These are phyloP conservation scores for Phainopepla nitens DNA, from an alignment of 2,113 vertebrate species.

Conservation along the genomic window DNA sequence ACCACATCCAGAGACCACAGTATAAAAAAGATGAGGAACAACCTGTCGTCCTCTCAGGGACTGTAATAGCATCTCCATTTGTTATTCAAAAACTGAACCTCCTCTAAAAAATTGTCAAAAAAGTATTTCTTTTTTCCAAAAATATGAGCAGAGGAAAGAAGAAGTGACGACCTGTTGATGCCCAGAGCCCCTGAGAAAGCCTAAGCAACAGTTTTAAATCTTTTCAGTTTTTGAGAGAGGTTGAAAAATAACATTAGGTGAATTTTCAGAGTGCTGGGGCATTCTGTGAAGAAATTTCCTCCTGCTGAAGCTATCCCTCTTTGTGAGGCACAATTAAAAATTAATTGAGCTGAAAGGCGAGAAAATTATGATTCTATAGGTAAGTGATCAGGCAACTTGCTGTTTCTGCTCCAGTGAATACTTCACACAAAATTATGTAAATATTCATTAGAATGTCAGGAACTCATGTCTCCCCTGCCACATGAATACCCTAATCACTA, in stretches of 20 bases:
- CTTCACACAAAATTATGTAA: conserved; percentile 55
- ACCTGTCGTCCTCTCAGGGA: not conserved
- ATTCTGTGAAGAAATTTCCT: not conserved
- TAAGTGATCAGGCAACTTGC: conserved; percentile 43
- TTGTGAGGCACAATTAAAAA: conserved; percentile 17
- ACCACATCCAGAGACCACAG: not conserved
- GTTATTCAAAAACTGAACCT: not conserved
- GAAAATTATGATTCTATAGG: conserved; percentile 54
- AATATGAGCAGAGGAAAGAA: not conserved
- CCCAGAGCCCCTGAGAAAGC: not conserved
- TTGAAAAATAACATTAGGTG: not conserved
- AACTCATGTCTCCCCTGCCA: not conserved
- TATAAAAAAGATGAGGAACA: not conserved
- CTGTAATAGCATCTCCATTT: not conserved
- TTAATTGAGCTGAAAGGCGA: conserved; percentile 33
- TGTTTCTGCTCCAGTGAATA: conserved; percentile 43
- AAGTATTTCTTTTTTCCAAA: not conserved
- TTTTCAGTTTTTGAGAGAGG: not conserved
- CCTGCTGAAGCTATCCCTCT: not conserved
- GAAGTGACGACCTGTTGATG: rapidly evolving
- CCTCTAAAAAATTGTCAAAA: not conserved
- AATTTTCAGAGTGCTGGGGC: not conserved
- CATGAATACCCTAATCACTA: conserved; percentile 34
- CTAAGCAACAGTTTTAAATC: not conserved
- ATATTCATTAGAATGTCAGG: conserved; percentile 53